A percentile compares a stretch with the other conserved stretches of the same genome.
Conservation (phyloP, 2,113 vertebrate species). For the Pseudopodoces humilis region DNA sequence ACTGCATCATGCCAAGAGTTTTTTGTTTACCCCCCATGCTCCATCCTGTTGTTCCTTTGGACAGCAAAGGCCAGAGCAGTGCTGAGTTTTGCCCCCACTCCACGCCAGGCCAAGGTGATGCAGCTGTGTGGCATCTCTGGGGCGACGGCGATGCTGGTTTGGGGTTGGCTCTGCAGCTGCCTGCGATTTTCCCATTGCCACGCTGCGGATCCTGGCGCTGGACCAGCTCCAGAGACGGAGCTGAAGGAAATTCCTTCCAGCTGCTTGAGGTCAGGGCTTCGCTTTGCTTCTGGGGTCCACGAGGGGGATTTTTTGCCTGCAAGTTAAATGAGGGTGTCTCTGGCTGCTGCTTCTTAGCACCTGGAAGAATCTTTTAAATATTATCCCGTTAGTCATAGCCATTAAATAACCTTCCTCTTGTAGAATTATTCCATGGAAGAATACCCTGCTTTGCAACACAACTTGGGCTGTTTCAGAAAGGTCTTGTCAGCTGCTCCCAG, state of each 20-base stretch:
- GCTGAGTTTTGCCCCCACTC: neutral
- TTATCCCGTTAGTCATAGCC: neutral
- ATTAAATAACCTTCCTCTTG: neutral
- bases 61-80: neutral
- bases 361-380: neutral
- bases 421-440: neutral
- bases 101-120: neutral
- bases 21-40: neutral
- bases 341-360: neutral
- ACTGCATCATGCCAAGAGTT: neutral
- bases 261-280: neutral
- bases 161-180: neutral
- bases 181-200: neutral
- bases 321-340: neutral
- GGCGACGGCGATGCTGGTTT: fast-evolving
- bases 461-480: neutral
- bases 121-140: fast-evolving
- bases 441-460: fast-evolving
- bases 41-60: neutral
- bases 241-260: slow-evolving; percentile 55
- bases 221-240: slow-evolving; percentile 6
- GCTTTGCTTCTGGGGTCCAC: neutral
- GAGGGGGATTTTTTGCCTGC: neutral
- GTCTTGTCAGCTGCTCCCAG: neutral
- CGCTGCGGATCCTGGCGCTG: neutral